phyloP scores from a whole-genome alignment of 1,140 invertebrate species.

The Drosophila baimaii region DNA sequence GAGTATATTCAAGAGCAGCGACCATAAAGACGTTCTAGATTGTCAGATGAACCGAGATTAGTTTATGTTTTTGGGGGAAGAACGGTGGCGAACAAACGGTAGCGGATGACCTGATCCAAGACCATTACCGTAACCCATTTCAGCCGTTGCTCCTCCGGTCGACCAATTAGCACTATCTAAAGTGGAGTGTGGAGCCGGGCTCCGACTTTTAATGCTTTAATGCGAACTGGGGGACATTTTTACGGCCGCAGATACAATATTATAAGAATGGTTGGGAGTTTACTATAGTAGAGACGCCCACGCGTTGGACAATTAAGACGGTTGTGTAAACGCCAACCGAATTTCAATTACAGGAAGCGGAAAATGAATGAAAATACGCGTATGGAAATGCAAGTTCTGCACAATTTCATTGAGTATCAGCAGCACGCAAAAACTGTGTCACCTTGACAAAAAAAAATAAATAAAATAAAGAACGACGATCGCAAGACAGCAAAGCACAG shows the following conservation, averaged over 20 bases:
- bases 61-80: constrained; percentile 53
- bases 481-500: constrained; percentile 19
- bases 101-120: constrained; percentile 44
- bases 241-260: not conserved
- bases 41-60: constrained; percentile 49
- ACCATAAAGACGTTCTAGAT: constrained; percentile 53
- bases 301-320: constrained; percentile 41
- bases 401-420: constrained; percentile 57
- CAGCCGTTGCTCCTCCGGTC: constrained; percentile 9
- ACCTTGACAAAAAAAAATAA: constrained; percentile 47
- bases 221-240: constrained; percentile 34
- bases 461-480: constrained; percentile 28
- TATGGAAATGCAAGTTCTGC: constrained; percentile 57
- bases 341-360: constrained; percentile 74
- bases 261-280: not conserved
- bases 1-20: constrained; percentile 28
- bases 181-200: constrained; percentile 11
- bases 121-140: constrained; percentile 36
- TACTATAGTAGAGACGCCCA: constrained; percentile 6
- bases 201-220: constrained; percentile 10
- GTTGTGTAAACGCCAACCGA: constrained; percentile 34
- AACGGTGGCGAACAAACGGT: constrained; percentile 43
- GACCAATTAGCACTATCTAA: constrained; percentile 40
- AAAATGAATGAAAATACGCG: constrained; percentile 71
- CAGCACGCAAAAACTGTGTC: constrained; percentile 64